Base-by-base conservation (phyloP, 2,113 vertebrate species). In the Pseudois nayaur region DNA sequence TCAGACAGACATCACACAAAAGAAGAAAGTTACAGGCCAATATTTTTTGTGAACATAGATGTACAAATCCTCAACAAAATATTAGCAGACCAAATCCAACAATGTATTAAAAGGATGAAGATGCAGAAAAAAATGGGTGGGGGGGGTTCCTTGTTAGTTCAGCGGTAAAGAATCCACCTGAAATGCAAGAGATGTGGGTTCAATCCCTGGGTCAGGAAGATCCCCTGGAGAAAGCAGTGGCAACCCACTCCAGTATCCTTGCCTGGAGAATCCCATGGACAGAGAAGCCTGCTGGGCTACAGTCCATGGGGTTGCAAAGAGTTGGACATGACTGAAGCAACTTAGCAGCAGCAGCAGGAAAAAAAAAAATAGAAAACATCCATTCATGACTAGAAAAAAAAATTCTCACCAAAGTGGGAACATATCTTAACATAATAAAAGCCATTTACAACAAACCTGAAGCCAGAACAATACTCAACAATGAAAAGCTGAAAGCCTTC, bases 121-220 rank as follows among this genome's bases (percentile, higher is more conserved):
- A 45, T 5, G 25, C 74, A 78, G 40, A 4, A 16, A 45, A 45
- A 11, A 27, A 27, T 8, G 0, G 0, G 4, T 9, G 0, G 16
- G n/a, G 5, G 5, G n/a, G 5, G 4, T 71, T 71, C 19, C n/a
- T 21, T 71, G 19, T 40, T 71, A 71, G n/a, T 10, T 40, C n/a
- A 40, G 19, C 0, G 0, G 67, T 71, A 71, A 71, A 71, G n/a
- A 71, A 71, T 40, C n/a, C 3, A 12, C 19, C 19, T 74, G 67
- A 40, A 71, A 74, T 40, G n/a, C 10, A 71, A 71, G 67, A 40
- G 19, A 74, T 40, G n/a, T 40, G n/a, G 10, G 19, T 74, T 74
- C 67, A 74, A 6, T 40, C n/a, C 67, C 67, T 74, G 36, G 19
- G n/a, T 74, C n/a, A 23, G 67, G n/a, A 74, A 74, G 19, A 40